phyloP scores from a whole-genome alignment of 2,888 invertebrate species.

The Phasia obesa region DNA sequence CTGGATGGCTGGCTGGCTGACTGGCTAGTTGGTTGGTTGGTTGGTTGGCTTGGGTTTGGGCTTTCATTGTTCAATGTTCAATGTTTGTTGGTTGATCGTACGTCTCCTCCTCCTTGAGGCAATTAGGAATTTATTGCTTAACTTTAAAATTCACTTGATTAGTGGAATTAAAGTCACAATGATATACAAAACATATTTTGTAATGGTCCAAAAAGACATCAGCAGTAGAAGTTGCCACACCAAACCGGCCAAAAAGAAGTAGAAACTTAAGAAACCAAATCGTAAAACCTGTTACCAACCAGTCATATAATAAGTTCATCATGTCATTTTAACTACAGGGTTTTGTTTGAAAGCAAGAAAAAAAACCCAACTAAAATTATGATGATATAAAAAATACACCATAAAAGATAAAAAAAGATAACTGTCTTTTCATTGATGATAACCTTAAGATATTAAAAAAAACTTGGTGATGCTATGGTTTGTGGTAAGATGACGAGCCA shows the following conservation, averaged over 20 bases:
- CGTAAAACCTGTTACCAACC: conserved; percentile 51
- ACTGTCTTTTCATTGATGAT: conserved; percentile 65
- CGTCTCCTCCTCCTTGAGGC: conserved; percentile 63
- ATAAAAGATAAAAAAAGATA: conserved; percentile 64
- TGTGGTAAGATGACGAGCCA: conserved; percentile 36
- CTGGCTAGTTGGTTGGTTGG: conserved; percentile 15
- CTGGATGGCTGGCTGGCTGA: conserved; percentile 19
- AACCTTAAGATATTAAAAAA: conserved; percentile 59
- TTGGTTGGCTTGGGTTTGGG: conserved; percentile 45
- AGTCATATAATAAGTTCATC: conserved; percentile 67
- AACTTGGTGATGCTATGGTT: conserved; percentile 40
- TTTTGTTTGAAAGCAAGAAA: conserved; percentile 8
- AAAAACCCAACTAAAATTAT: conserved; percentile 48
- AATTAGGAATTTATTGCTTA: conserved; percentile 71
- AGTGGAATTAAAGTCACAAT: conserved; percentile 66
- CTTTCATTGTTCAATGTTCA: conserved; percentile 41
- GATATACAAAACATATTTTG: conserved; percentile 63
- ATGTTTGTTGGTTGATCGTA: conserved; percentile 50
- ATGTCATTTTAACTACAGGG: conserved; percentile 67
- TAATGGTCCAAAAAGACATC: conserved; percentile 43
- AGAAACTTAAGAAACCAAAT: conserved; percentile 27
- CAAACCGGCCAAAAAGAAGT: conserved; percentile 5
- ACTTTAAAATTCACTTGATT: conserved; percentile 71
- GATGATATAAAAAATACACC: conserved; percentile 54
- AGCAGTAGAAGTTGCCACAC: conserved; percentile 18